Base-by-base conservation (phyloP, 1,140 invertebrate species). In the Lysiphlebus fabarum region DNA sequence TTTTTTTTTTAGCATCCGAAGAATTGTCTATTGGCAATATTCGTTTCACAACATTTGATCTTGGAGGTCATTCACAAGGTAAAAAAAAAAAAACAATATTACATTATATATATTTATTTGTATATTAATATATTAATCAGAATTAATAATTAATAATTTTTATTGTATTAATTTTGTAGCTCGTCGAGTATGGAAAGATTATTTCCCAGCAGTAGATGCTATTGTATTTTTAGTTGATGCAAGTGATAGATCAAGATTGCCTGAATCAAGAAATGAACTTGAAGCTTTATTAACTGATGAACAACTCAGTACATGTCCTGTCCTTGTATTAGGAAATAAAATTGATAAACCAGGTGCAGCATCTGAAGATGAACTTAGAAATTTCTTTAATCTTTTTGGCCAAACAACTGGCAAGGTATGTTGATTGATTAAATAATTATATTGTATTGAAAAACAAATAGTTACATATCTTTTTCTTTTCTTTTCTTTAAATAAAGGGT, bases 1-100 rank as follows among this genome's bases (percentile, higher is more conserved):
- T n/a, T 47, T 56, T 67, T 61, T 54, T 66, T 72, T 57, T 74
- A 98, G 96, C 97, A 67, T 99, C 96, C 44, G 97, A 99, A 84
- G 97, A 99, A 83, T 82, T 99, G 65, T 96, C 95, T 47, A 97
- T 99, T 81, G 98, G 97, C 70, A 98, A 96, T 74, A 99, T 99
- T 88, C 90, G 92, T 74, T 99, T 99, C 81, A 99, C 96, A 66
- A 99, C 98, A 64, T 99, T 99, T 85, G 98, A 99, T 85, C 87
- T 99, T 73, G 98, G 98, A 70, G 98, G 98, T 61, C 98, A 99
- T 85, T 87, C 89, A 78, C 97, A 99, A 90, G 93, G 93, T 93
- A 83, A 76, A 49, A 34, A 47, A 51, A 44, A 38, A 0, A n/a
- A 38, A 50, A 33, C 26, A 45, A 36, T 33, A 7, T 9, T 12